Conservation (phyloP, 2,888 invertebrate species). For the Spialia ferax region DNA sequence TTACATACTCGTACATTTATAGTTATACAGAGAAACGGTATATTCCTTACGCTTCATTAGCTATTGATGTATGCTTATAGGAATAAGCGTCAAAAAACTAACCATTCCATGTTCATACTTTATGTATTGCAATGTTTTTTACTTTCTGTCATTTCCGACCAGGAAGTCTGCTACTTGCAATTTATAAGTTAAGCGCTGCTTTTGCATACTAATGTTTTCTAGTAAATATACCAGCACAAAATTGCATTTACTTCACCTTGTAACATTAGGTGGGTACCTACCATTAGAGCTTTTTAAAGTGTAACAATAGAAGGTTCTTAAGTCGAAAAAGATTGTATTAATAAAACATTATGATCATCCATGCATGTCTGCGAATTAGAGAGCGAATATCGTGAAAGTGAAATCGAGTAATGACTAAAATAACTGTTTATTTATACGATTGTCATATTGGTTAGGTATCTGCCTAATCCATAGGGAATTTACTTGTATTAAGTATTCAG, state of each 20-base stretch:
- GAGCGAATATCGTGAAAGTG: conserved; percentile 68
- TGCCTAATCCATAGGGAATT: no score
- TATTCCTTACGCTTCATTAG: conserved; percentile 1
- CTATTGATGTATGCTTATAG: conserved; percentile 7
- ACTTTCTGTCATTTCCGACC: conserved; percentile 14
- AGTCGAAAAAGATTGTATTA: conserved; percentile 49
- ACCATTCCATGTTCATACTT: conserved; percentile 7
- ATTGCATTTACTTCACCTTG: neutral
- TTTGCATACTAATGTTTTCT: conserved; percentile 16
- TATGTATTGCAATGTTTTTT: conserved; percentile 11
- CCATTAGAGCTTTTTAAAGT: neutral
- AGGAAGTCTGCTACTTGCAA: conserved; percentile 17
- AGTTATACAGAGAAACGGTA: neutral
- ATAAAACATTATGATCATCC: conserved; percentile 64
- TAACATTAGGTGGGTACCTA: no score
- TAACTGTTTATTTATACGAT: conserved; percentile 33
- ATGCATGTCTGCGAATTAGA: conserved; percentile 64
- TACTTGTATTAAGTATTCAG: no score
- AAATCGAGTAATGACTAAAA: conserved; percentile 56
- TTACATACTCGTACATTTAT: no score
- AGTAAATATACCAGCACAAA: neutral
- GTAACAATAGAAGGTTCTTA: neutral
- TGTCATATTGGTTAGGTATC: neutral
- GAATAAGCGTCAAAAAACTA: conserved; percentile 14
- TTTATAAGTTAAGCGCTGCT: conserved; percentile 16